Conservation (phyloP, 2,113 vertebrate species). For the Eulacestoma nigropectus region DNA sequence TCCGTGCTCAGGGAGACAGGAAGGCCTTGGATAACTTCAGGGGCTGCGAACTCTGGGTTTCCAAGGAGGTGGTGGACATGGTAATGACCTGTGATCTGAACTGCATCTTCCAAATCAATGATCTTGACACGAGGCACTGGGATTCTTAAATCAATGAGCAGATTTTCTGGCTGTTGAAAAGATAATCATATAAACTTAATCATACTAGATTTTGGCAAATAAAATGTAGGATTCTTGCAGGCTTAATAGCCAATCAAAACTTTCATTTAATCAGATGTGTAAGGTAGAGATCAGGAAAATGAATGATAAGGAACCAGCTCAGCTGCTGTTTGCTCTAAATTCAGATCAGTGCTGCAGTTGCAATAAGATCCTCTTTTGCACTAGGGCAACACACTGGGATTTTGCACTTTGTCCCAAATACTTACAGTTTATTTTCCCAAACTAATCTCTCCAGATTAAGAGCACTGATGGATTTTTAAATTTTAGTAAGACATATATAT, state of each 20-base stretch:
- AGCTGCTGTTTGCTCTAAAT: not conserved
- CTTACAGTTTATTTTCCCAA: not conserved
- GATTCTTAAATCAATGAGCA: constrained; percentile 88
- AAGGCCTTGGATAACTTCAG: constrained; percentile 91
- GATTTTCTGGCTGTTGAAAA: constrained; percentile 88
- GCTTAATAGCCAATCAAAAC: not conserved
- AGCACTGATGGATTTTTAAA: not conserved
- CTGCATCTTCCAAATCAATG: constrained; percentile 91
- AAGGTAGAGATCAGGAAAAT: not conserved
- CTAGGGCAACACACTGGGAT: not conserved
- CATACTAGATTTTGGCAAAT: not conserved
- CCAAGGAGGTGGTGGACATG: constrained; percentile 91
- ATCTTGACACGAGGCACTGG: constrained; percentile 88
- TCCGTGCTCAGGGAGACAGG: constrained; percentile 90
- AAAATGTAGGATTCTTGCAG: not conserved
- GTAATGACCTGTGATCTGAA: constrained; percentile 89
- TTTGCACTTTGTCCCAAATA: not conserved
- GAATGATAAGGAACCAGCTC: not conserved
- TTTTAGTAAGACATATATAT: not conserved
- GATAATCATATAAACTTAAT: not conserved
- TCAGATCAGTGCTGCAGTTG: not conserved
- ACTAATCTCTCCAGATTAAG: not conserved
- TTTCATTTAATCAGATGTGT: not conserved
- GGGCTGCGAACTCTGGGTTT: constrained; percentile 93
- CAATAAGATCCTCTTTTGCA: not conserved